phyloP scores from a whole-genome alignment of 92 coral and sea anemone species.

The Phenganax stokvisi region DNA sequence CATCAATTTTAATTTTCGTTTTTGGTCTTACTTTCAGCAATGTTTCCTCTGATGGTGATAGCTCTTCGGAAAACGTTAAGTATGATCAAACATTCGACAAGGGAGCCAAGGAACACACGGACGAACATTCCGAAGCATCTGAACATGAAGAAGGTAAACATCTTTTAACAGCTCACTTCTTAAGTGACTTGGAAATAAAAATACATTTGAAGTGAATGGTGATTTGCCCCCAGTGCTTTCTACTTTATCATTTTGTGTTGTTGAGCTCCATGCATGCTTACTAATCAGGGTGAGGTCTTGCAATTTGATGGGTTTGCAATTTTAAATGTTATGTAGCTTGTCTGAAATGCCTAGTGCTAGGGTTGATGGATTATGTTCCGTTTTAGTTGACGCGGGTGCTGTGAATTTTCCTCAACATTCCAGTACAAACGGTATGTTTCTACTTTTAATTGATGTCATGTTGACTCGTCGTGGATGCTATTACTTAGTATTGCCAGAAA shows the following conservation, averaged over 20 bases:
- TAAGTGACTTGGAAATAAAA: background rate
- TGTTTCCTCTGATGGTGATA: conserved; percentile 37
- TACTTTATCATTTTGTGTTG: no score
- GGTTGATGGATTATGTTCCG: background rate
- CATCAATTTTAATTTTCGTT: background rate
- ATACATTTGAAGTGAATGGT: background rate
- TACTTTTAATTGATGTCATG: background rate
- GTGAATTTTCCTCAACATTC: background rate
- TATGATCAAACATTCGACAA: conserved; percentile 1
- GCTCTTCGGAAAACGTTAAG: conserved; percentile 34
- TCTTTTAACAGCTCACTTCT: background rate
- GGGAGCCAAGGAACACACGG: conserved; percentile 4
- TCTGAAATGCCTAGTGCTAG: no score
- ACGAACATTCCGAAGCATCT: conserved; percentile 31
- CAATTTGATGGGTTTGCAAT: no score
- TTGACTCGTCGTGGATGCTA: background rate
- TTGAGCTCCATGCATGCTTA: no score
- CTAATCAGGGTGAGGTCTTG: no score
- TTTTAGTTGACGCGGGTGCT: background rate
- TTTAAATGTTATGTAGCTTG: no score
- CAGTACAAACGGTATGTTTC: background rate
- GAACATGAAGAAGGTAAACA: conserved; percentile 32
- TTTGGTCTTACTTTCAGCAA: background rate
- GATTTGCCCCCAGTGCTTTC: background rate
- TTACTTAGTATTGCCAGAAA: no score